These are phyloP conservation scores for Cephus sareptanus DNA, from an alignment of 2,888 invertebrate species.

Conservation along the genomic window DNA sequence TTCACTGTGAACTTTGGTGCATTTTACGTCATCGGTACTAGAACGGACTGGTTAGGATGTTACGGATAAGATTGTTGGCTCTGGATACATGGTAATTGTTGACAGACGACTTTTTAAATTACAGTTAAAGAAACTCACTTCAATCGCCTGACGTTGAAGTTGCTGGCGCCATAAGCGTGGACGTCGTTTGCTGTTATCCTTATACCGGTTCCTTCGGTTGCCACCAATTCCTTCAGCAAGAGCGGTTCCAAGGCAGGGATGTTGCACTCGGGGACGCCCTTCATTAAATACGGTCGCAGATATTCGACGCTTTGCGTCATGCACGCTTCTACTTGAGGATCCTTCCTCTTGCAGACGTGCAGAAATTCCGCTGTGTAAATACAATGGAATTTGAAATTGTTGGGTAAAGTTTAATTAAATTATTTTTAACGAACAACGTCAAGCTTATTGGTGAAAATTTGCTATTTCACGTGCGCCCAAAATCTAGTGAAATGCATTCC, in stretches of 20 bases:
- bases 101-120: slow-evolving; percentile 3
- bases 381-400: not conserved
- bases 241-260: slow-evolving; percentile 78
- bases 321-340: slow-evolving; percentile 72
- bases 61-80: not conserved
- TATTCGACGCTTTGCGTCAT: slow-evolving; percentile 71
- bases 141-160: slow-evolving; percentile 71
- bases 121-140: slow-evolving; percentile 66
- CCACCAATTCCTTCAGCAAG: slow-evolving; percentile 71
- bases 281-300: slow-evolving; percentile 71
- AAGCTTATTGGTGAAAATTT: not conserved
- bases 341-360: slow-evolving; percentile 69
- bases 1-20: not conserved
- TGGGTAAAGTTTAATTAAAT: not conserved
- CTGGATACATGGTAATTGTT: not conserved
- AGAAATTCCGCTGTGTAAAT: slow-evolving; percentile 69
- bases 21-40: not conserved
- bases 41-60: not conserved
- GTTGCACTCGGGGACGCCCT: slow-evolving; percentile 75
- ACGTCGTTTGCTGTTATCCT: slow-evolving; percentile 72
- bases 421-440: not conserved
- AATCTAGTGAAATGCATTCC: not conserved
- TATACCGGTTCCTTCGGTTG: slow-evolving; percentile 70
- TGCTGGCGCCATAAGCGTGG: slow-evolving; percentile 74
- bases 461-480: not conserved